Evolutionary conservation across 2,888 invertebrate genomes (phyloP).

Genomic region (Plutella xylostella): DNA sequence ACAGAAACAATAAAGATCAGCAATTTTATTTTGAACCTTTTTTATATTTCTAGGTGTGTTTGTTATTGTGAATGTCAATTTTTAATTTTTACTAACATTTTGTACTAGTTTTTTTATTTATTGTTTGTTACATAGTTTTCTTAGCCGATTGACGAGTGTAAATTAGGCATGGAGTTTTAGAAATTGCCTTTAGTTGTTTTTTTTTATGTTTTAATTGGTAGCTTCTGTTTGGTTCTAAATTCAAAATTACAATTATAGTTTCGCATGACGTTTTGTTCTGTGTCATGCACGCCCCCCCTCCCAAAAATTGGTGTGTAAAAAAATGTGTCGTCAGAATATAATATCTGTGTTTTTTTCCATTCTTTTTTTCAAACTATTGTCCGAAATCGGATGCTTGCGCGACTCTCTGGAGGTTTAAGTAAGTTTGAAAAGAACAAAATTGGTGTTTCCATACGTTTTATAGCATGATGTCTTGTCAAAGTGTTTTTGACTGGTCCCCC

Average conservation of each 20-base stretch:
- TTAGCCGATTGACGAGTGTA: conserved; percentile 18
- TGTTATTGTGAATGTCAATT: neutral
- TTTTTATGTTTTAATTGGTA: conserved; percentile 21
- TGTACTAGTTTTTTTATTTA: conserved; percentile 11
- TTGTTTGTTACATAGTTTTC: conserved; percentile 17
- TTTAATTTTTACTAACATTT: neutral
- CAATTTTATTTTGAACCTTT: too few relatives aligned
- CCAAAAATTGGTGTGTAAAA: too few relatives aligned
- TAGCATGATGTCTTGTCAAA: too few relatives aligned
- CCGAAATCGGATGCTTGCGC: conserved; percentile 63
- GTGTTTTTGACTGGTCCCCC: neutral
- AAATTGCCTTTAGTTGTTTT: conserved; percentile 22
- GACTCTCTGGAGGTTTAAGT: conserved; percentile 65
- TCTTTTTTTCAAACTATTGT: conserved; percentile 50
- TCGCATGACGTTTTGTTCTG: conserved; percentile 23
- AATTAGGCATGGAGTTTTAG: conserved; percentile 28
- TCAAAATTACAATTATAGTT: conserved; percentile 22
- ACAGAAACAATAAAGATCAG: too few relatives aligned
- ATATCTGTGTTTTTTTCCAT: conserved; percentile 54
- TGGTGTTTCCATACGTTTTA: neutral
- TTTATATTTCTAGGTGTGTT: neutral
- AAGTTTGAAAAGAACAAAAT: conserved; percentile 30
- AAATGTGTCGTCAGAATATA: conserved; percentile 34
- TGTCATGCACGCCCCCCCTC: conserved; percentile 31
- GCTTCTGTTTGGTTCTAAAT: conserved; percentile 20